Base-by-base conservation (phyloP, 2,888 invertebrate species). In the Apomyelois bistriatella region DNA sequence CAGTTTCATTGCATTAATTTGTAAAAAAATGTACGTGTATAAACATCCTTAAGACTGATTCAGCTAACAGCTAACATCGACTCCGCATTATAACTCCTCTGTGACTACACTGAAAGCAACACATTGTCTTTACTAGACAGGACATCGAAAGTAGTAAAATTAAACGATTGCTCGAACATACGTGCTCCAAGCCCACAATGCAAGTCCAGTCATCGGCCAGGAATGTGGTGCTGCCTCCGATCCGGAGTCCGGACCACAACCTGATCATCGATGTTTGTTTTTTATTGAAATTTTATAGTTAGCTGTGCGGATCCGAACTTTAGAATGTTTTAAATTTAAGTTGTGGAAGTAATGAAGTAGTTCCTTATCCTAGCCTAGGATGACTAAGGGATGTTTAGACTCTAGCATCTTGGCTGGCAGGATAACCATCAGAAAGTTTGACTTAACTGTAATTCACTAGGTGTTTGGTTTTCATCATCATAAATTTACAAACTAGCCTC, bases 221-320 rank as follows among this genome's bases (percentile, higher is more conserved):
- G 88, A 89, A 89, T 89, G 89, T 79, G 79, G 80, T 70, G 78
- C 79, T 74, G 70, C 77, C 70, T 72, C 68, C 66, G 60, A n/a
- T n/a, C n/a, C n/a, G n/a, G n/a, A n/a, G n/a, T n/a, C 53, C 76
- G 71, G 74, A 74, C 74, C 75, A 73, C 70, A 46, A 32, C 46
- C 46, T 32, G 46, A 10, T 16, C 51, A 47, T 52, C 22, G 47
- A 51, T 46, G 54, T 48, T 56, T 55, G 54, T 43, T 53, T 54
- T 52, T 53, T 53, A 47, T 50, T 22, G 47, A 48, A 46, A 32
- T 40, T 16, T 9, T 15, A 15, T 40, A 15, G 15, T 15, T 40
- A 38, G 40, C 40, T 8, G 12, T 15, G 37, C 5, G 22, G 5
- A 22, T 22, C 22, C 2, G 22, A 22, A 22, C 22, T 22, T 5